Percentiles rank a stretch among this genome's conserved stretches.
These are phyloP conservation scores for Rambutsinella grinnellia DNA, from an alignment of 2,888 invertebrate species.

Conservation along the genomic window DNA sequence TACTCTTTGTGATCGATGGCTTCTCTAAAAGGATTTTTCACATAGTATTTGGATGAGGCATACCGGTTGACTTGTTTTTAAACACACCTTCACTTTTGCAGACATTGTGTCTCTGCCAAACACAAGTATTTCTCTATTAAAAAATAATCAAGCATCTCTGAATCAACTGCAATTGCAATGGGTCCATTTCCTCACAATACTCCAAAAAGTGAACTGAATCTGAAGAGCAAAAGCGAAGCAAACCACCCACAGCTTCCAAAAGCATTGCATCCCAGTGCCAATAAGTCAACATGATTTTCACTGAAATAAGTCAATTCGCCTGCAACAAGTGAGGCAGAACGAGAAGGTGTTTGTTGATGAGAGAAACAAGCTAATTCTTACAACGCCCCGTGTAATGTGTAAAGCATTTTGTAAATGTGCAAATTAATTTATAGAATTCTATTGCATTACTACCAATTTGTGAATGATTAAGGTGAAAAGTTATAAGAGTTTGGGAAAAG, in stretches of 20 bases:
- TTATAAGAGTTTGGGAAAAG: no score
- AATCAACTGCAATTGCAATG: not conserved
- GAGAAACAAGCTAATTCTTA: slow-evolving; percentile 7
- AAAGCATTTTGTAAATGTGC: not conserved
- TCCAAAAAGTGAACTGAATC: slow-evolving; percentile 22
- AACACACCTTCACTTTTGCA: slow-evolving; percentile 2
- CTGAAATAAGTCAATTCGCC: slow-evolving; percentile 22
- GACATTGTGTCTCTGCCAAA: not conserved
- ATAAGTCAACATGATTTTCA: slow-evolving; percentile 23
- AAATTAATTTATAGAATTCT: no score
- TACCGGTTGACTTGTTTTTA: no score
- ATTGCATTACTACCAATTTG: not conserved
- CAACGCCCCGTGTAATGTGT: not conserved
- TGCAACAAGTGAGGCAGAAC: slow-evolving; percentile 35
- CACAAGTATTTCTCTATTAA: no score
- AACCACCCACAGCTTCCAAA: not conserved
- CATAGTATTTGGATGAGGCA: no score
- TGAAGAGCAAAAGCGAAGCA: no score
- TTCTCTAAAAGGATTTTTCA: not conserved
- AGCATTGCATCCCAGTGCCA: slow-evolving; percentile 9
- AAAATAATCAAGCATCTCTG: no score
- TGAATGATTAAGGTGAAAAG: no score
- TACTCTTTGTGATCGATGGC: not conserved
- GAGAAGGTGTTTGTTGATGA: slow-evolving; percentile 13
- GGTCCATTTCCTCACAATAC: not conserved